Evolutionary conservation across 2,113 vertebrate genomes (phyloP).

Genomic region (Antigone vipio): DNA sequence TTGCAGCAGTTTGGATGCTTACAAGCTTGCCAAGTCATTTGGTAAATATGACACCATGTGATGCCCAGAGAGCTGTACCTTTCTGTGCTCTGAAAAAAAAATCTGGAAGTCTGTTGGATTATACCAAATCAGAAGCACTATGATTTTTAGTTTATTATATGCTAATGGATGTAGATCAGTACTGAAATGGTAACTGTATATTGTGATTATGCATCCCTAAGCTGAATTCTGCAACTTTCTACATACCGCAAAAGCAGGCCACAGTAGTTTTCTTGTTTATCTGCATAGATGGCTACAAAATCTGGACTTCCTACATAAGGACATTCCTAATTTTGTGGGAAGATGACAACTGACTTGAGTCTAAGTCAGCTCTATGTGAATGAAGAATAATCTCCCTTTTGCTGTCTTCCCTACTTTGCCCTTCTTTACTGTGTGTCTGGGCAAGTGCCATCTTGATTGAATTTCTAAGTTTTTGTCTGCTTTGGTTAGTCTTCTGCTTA

Average conservation of each 20-base stretch:
- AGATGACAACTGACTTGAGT: not conserved
- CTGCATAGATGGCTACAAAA: not conserved
- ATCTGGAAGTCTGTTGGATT: not conserved
- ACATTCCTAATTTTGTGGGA: not conserved
- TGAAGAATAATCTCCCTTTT: not conserved
- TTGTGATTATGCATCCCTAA: not conserved
- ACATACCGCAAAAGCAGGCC: not conserved
- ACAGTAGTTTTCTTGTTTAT: not conserved
- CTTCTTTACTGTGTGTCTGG: not conserved
- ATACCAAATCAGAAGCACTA: not conserved
- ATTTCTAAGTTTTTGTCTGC: not conserved
- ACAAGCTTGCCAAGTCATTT: not conserved
- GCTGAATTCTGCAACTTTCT: not conserved
- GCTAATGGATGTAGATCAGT: not conserved
- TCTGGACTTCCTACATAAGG: not conserved
- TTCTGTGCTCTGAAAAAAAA: not conserved
- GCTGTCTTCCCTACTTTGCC: not conserved
- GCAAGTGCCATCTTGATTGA: not conserved
- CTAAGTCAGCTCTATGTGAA: not conserved
- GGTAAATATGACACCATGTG: accelerated
- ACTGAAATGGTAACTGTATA: not conserved
- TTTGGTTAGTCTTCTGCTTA: not conserved
- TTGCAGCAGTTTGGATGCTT: not conserved
- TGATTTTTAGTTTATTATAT: not conserved
- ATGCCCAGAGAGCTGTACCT: not conserved